Evolutionary conservation across 2,888 invertebrate species (phyloP), one percentile per base, ranked within the genome.

Genomic region (Polyommatus icarus): DNA sequence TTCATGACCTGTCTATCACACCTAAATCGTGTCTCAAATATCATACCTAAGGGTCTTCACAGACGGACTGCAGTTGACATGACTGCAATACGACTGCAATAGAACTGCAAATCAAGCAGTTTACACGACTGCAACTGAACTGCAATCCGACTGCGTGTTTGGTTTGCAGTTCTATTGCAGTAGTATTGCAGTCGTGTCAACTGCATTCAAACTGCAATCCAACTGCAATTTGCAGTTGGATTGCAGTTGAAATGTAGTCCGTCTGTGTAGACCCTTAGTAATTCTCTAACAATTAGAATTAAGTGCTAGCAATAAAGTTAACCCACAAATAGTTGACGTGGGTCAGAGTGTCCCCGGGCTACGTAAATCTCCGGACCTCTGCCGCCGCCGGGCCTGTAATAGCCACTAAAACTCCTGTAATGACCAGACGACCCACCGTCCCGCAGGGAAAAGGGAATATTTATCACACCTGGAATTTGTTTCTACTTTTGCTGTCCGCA

Each of bases 321-420:
- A 50, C 24, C 54, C 29, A 67, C 67, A 67, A 75, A 75, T 75
- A 75, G 50, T 75, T 54, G 54, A 73, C 46, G 50, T 54, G 75
- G 54, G 75, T 75, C 54, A 2, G 73, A 20, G 40, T 46, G 46
- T 50, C 73, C 75, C 75, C 20, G 20, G 73, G 72, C 72, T 29
- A 5, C 75, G 75, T 75, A 75, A 75, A 75, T 75, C 54, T 72
- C 32, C 75, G 50, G 59, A 12, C 46, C 67, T 67, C 75, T 67
- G 67, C 73, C 71, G 50, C 54, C 36, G 76, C 71, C 40, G 72
- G 72, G 24, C 46, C 73, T 6, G 71, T 81, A 80, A 81, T 78
- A 78, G 79, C 77, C 78, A 78, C 82, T 79, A 81, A 82, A 82
- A 79, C 76, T 79, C 76, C 76, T 79, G 79, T 81, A 79, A 81